Base-by-base conservation (phyloP, 1,140 invertebrate genomes). In the Meloidogyne chitwoodi region DNA sequence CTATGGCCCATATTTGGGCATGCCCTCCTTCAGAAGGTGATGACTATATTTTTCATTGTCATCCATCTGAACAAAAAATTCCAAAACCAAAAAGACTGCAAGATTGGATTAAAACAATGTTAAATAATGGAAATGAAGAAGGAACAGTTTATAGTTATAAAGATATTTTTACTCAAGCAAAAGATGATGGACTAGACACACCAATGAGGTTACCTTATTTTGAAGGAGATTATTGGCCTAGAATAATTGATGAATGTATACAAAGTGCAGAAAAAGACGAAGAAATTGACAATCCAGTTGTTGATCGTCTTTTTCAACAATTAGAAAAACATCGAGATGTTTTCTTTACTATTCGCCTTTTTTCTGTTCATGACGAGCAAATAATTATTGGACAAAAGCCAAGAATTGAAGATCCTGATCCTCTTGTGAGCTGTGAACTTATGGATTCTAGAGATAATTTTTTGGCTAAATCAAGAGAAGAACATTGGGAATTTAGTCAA, bases 91-190 rank as follows among this genome's bases (percentile, higher is more conserved):
- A 99, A 89, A 91, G 96, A 88, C 90, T 99, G 80, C 96, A 98
- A 81, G 96, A 99, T 86, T 99, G 97, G 97, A 99, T 99, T 89
- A 98, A 98, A 89, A 99, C 97, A 89, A 99, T 99, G 96, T 90
- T 99, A 69, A 96, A 99, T 87, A 99, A 99, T 88, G 97, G 96
- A 82, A 96, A 98, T 81, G 93, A 95, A 87, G 96, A 99, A 87
- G 91, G 95, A 82, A 97, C 97, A 87, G 96, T 99, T 77, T 91
- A 97, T 82, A 96, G 99, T 89, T 99, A 99, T 87, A 99, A 99
- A 89, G 92, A 87, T 63, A 87, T 87, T 62, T 82, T 76, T 74
- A 82, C 86, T 41, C 84, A 88, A 70, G 96, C 96, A 8, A 93
- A 95, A 91, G 97, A 99, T 89, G 96, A 98, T 88, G 94, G 94